A percentile compares a stretch with the other conserved stretches of the same genome.
Conservation (phyloP, 2,797 vertebrate species). For the Sciurus carolinensis region DNA sequence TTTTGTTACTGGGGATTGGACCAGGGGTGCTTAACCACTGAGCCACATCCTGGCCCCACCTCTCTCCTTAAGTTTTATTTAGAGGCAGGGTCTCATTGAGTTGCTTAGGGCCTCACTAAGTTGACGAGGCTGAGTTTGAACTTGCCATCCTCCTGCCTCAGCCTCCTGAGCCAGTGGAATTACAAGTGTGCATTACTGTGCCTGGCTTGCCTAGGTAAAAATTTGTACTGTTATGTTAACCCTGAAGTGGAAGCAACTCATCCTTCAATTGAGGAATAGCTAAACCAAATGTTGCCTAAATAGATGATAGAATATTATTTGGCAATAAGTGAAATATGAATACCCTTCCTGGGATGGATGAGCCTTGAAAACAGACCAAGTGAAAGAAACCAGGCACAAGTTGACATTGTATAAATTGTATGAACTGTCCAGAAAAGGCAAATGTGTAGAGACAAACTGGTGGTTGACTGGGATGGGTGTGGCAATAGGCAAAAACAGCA, state of each 20-base stretch:
- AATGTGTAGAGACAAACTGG: not conserved
- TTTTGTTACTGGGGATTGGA: too few species aligned
- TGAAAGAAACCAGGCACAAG: not conserved
- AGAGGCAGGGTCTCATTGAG: too few species aligned
- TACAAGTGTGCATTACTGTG: too few species aligned
- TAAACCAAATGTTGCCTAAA: not conserved
- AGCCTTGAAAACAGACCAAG: not conserved
- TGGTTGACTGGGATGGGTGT: not conserved
- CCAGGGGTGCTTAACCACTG: too few species aligned
- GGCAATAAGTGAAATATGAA: not conserved
- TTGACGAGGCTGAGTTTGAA: too few species aligned
- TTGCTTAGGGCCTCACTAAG: too few species aligned
- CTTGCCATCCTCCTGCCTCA: too few species aligned
- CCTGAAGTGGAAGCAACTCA: not conserved
- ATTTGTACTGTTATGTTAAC: not conserved
- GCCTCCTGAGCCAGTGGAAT: too few species aligned
- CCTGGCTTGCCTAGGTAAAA: not conserved
- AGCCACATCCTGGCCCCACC: too few species aligned
- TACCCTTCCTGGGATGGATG: not conserved
- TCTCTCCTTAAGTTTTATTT: too few species aligned
- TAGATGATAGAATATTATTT: not conserved
- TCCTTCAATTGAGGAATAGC: not conserved
- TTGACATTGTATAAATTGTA: not conserved
- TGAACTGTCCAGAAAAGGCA: not conserved
- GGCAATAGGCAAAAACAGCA: not conserved